Evolutionary conservation across 2,797 vertebrate species (phyloP).

Genomic region (Numenius phaeopus): DNA sequence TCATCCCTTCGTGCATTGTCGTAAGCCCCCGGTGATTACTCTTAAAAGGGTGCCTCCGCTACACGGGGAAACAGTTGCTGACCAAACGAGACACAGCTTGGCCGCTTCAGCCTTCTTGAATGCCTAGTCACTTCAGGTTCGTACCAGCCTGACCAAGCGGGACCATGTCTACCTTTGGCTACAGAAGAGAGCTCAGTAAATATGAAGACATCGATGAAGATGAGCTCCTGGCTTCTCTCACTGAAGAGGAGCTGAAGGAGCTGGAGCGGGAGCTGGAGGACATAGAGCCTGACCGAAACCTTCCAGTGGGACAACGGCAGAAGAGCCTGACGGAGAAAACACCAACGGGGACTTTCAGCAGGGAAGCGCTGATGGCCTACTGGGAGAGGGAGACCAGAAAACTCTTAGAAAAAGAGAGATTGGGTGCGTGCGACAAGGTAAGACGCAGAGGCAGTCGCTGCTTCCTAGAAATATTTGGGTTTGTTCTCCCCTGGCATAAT

Average conservation of each 20-base stretch:
- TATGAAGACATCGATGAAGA: constrained; percentile 98
- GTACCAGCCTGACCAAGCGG: constrained; percentile 63
- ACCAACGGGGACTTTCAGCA: constrained; percentile 92
- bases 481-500: not conserved
- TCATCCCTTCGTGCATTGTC: constrained; percentile 88
- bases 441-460: not conserved
- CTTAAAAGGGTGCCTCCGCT: constrained; percentile 90
- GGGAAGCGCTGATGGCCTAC: constrained; percentile 93
- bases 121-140: constrained; percentile 64
- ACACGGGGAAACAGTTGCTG: constrained; percentile 83
- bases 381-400: constrained; percentile 95
- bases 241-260: constrained; percentile 93
- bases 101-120: constrained; percentile 66
- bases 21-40: constrained; percentile 83
- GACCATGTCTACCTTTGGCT: constrained; percentile 95
- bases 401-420: constrained; percentile 90
- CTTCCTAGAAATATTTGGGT: not conserved
- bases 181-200: constrained; percentile 94
- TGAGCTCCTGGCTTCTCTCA: constrained; percentile 93
- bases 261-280: constrained; percentile 92
- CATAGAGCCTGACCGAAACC: constrained; percentile 90
- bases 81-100: constrained; percentile 51
- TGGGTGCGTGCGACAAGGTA: constrained; percentile 81
- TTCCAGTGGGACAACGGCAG: constrained; percentile 93
- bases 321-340: constrained; percentile 95